These are phyloP conservation scores for Zaprionus tsacasi DNA, from an alignment of 1,140 invertebrate genomes.

Conservation along the genomic window DNA sequence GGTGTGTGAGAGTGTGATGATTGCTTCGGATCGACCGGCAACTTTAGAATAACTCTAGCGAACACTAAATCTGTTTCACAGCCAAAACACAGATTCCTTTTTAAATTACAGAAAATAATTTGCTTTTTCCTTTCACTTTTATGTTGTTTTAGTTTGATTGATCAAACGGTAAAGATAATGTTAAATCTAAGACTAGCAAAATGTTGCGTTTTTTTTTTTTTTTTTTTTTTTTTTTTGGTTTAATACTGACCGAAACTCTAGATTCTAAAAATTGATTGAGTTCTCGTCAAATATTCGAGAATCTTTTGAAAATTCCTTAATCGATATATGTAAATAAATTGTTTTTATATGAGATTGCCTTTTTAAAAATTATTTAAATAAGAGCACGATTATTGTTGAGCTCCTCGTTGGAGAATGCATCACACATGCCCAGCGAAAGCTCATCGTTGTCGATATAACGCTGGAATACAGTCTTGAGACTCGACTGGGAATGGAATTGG, in stretches of 20 bases:
- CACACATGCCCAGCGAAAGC: constrained; percentile 39
- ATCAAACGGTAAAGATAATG: background rate
- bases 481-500: constrained; percentile 19
- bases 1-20: constrained; percentile 23
- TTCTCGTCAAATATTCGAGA: constrained; percentile 1
- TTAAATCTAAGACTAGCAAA: constrained; percentile 61
- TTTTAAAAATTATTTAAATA: constrained; percentile 32
- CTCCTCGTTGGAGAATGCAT: constrained; percentile 42
- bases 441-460: constrained; percentile 71
- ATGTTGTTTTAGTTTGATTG: constrained; percentile 9
- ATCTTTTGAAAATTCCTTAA: constrained; percentile 17
- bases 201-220: constrained; percentile 25
- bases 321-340: constrained; percentile 23
- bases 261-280: background rate
- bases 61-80: constrained; percentile 84
- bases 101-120: constrained; percentile 33
- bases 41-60: constrained; percentile 52
- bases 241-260: constrained; percentile 28
- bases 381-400: constrained; percentile 58
- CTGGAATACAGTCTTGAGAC: constrained; percentile 52
- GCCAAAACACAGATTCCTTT: constrained; percentile 83
- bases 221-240: constrained; percentile 18
- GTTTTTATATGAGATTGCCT: constrained; percentile 20
- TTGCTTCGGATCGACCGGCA: constrained; percentile 30
- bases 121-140: constrained; percentile 18